phyloP scores from a whole-genome alignment of 1,140 invertebrate genomes.

The Hyles euphorbiae region DNA sequence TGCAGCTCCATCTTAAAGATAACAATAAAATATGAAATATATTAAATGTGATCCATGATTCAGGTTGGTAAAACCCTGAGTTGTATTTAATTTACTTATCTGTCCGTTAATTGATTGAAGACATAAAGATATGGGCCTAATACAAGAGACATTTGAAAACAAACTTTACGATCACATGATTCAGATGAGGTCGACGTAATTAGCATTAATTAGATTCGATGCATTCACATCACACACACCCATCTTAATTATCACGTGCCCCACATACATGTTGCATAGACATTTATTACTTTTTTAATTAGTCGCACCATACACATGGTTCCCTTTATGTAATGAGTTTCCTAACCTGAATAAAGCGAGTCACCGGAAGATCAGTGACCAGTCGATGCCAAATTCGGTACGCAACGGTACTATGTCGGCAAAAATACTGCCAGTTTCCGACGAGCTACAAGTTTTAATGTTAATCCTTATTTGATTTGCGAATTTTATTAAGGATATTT shows the following conservation, averaged over 20 bases:
- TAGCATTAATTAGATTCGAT: too few relatives aligned
- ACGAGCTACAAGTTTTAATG: neutral
- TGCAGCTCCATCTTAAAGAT: too few relatives aligned
- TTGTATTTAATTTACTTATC: too few relatives aligned
- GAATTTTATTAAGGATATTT: neutral
- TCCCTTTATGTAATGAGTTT: neutral
- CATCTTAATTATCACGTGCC: neutral
- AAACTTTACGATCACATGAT: neutral
- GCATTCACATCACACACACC: neutral
- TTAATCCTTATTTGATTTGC: conserved; percentile 3
- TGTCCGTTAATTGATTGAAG: too few relatives aligned
- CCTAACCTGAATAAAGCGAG: conserved; percentile 9
- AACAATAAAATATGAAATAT: too few relatives aligned
- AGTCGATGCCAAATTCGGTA: conserved; percentile 45
- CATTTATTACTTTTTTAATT: neutral
- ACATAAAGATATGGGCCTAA: too few relatives aligned
- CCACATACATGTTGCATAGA: neutral
- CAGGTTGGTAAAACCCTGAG: too few relatives aligned
- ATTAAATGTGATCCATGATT: too few relatives aligned
- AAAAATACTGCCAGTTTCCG: conserved; percentile 43
- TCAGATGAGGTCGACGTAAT: neutral
- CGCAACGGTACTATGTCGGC: conserved; percentile 54
- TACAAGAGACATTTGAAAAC: too few relatives aligned
- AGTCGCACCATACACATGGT: neutral
- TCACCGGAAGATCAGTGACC: conserved; percentile 65